Base-by-base conservation (phyloP, 2,888 invertebrate genomes). In the Lithophane semibrunnea region DNA sequence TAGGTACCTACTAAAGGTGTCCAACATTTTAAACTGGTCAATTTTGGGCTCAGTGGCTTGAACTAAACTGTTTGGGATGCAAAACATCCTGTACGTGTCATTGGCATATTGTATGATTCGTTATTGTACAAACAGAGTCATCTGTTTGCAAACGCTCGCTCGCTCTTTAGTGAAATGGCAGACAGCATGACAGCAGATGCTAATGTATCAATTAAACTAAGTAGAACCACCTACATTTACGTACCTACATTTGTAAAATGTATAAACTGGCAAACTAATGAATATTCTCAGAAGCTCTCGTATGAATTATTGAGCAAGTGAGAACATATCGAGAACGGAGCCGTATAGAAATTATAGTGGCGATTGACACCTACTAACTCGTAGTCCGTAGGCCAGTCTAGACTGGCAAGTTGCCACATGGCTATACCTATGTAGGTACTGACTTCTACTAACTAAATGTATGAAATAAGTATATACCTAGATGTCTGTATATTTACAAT, bases 351-450 rank as follows among this genome's bases (percentile, higher is more conserved):
- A 79, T 68, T 68, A 65, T 82, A 82, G 76, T 68, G 79, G n/a
- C 68, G 77, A 65, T 82, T 76, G 79, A 79, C 82, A 82, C 54
- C 68, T 47, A 82, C 61, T 80, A 56, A 56, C 72, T 72, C 16
- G n/a, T 58, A 64, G 63, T 24, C 44, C 16, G 18, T 67, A 68
- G 58, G 9, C 58, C 3, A 21, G 78, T 13, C 52, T 52, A 64
- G 67, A 81, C 82, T 82, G 79, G 79, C 79, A 79, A 58, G 13
- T 52, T 79, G 82, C 79, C 79, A 79, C 58, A n/a, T 13, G 13
- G 37, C 21, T 79, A n/a, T 81, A 49, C 4, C 4, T 13, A 47
- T 52, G 16, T 58, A 75, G 37, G 37, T 3, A 37, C 64, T 63
- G 21, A 29, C 16, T 58, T 8, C 13, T 58, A 44, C 13, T 58